Percentiles rank a stretch among this genome's conserved stretches.
These are phyloP conservation scores for Trypoxylon attenuatum DNA, from an alignment of 2,888 invertebrate genomes.

Conservation along the genomic window DNA sequence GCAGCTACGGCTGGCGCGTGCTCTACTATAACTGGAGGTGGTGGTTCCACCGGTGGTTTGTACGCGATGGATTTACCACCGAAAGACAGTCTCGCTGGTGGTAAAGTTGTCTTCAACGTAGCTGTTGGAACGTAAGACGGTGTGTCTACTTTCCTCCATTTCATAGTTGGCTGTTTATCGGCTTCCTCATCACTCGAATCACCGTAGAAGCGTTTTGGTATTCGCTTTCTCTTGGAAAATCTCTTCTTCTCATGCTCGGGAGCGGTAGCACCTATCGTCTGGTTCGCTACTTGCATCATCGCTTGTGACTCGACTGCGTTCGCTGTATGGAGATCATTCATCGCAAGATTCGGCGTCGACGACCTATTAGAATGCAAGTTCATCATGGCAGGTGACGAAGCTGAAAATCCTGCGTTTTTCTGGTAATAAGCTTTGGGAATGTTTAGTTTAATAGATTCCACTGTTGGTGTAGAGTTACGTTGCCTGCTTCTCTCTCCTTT, in stretches of 20 bases:
- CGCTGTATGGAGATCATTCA: constrained; percentile 33
- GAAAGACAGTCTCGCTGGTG: constrained; percentile 39
- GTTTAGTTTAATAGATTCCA: constrained; percentile 78
- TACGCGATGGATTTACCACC: constrained; percentile 38
- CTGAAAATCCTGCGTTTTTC: constrained; percentile 55
- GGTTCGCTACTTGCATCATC: constrained; percentile 27
- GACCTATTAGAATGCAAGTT: constrained; percentile 49
- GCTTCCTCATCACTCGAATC: constrained; percentile 91
- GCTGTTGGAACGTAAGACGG: constrained; percentile 28
- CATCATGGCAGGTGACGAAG: constrained; percentile 45
- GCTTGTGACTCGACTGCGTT: constrained; percentile 27
- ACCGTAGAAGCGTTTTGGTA: constrained; percentile 91
- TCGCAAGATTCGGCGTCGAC: constrained; percentile 49
- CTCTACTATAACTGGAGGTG: constrained; percentile 46
- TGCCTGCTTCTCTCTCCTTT: constrained; percentile 53
- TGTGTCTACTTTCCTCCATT: constrained; percentile 85
- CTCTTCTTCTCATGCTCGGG: constrained; percentile 81
- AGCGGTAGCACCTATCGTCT: constrained; percentile 66
- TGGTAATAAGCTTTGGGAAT: constrained; percentile 76
- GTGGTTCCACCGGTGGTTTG: constrained; percentile 44
- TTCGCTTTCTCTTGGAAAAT: constrained; percentile 86
- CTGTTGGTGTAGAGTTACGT: constrained; percentile 71
- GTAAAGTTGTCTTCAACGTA: constrained; percentile 19
- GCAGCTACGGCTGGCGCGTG: constrained; percentile 50
- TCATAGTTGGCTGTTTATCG: constrained; percentile 79